These are phyloP conservation scores for Kradibia gibbosae DNA, from an alignment of 1,140 invertebrate genomes.

Conservation along the genomic window DNA sequence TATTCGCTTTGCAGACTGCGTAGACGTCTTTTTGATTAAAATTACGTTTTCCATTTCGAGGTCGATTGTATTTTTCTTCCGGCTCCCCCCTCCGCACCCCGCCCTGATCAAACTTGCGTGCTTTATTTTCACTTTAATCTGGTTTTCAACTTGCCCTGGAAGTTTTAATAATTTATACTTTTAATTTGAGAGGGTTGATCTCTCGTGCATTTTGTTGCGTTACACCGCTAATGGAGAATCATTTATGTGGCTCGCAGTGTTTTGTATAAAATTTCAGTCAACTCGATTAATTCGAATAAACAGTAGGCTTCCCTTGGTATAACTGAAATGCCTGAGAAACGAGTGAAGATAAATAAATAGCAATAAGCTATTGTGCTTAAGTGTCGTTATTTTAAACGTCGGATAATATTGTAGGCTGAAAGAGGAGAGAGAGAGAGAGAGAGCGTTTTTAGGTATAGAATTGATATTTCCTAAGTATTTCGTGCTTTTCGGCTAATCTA, in stretches of 20 bases:
- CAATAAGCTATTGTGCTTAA: no score
- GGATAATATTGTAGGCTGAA: no score
- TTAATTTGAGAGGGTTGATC: conserved; percentile 15
- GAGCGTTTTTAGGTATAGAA: neutral
- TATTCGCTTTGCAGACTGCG: neutral
- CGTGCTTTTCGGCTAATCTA: neutral
- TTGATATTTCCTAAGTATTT: neutral
- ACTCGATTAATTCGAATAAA: no score
- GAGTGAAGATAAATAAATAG: no score
- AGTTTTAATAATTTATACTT: conserved; percentile 31
- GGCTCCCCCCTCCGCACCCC: neutral
- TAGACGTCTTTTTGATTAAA: conserved; percentile 39
- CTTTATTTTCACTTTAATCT: conserved; percentile 19
- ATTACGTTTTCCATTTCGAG: conserved; percentile 49
- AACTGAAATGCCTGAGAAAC: no score
- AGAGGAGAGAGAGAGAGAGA: no score
- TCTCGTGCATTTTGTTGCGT: conserved; percentile 29
- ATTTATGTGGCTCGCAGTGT: neutral
- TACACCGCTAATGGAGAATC: neutral
- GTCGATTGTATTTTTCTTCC: conserved; percentile 44
- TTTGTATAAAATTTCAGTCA: no score
- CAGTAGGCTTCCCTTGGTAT: no score
- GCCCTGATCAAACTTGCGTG: neutral
- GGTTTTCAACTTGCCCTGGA: neutral
- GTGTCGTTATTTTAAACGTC: no score